Evolutionary conservation across 2,797 vertebrate genomes (phyloP), one percentile per base, ranked within the genome.

Genomic region (Amniataba percoides): DNA sequence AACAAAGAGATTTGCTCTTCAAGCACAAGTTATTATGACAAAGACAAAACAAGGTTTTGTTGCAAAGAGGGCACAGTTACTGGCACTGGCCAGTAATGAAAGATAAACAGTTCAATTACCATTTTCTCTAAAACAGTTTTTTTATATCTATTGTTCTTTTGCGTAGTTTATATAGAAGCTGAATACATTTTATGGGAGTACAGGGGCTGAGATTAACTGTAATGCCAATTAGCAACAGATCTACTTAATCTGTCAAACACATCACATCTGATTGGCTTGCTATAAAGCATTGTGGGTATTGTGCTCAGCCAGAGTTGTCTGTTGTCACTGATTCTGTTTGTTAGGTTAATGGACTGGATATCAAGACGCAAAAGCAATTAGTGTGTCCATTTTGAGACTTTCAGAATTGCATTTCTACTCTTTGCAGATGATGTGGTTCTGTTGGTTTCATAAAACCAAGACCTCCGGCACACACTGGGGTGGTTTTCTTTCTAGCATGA

Each of bases 181-280:
- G 40, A 18, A 16, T 21, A 25, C 16, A 11, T 43, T 61, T 27
- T 18, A 16, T 16, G 2, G 1, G 18, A 51, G 36, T 1, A 61
- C 8, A 52, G 8, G 19, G 15, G 5, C 11, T 68, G 21, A 27
- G 48, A 48, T 36, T 55, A 16, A 67, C 16, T 68, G 6, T 21
- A 53, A 27, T 7, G 11, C 36, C 1, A 0, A 59, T 59, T 25
- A 64, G 40, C 27, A 31, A 64, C 40, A 39, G 15, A 48, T 3
- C 52, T n/a, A 57, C 34, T 48, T 61, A 55, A 68, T 59, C 18
- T 73, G 18, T 53, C 51, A 56, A 56, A 55, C 40, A 45, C 25
- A 36, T 14, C 19, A 59, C 23, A 68, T 49, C 49, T 59, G 10
- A 55, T 53, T 49, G 34, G 18, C 14, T 49, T 49, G 13, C 51